Conservation (phyloP, 2,888 invertebrate genomes). For the Slavum lentiscoides region DNA sequence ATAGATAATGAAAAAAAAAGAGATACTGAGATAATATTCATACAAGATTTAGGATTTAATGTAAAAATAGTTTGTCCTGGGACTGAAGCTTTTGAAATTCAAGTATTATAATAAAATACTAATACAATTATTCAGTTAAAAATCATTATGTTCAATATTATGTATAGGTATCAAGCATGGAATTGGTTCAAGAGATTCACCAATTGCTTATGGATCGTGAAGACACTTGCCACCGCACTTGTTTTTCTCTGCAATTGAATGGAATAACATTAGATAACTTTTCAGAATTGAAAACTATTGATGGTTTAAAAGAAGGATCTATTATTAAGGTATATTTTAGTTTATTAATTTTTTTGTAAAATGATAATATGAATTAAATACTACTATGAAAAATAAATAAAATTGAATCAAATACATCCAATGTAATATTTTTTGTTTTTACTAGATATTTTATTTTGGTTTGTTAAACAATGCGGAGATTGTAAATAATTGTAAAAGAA, state of each 20-base stretch:
- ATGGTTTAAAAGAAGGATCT: conserved; percentile 92
- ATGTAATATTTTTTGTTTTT: not conserved
- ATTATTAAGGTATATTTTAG: conserved; percentile 74
- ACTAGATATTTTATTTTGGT: no score
- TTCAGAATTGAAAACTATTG: conserved; percentile 94
- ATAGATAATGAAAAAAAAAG: conserved; percentile 57
- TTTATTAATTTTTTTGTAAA: not conserved
- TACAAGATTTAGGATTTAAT: conserved; percentile 89
- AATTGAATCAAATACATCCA: no score
- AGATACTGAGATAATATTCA: conserved; percentile 80
- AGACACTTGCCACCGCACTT: conserved; percentile 97
- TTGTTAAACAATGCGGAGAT: no score
- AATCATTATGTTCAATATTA: not conserved
- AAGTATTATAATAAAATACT: conserved; percentile 63
- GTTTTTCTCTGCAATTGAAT: conserved; percentile 94
- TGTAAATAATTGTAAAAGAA: no score
- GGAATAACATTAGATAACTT: conserved; percentile 94
- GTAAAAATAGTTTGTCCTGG: conserved; percentile 94
- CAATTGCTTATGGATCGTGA: conserved; percentile 97
- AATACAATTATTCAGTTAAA: not conserved
- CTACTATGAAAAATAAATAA: no score
- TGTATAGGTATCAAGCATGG: conserved; percentile 88
- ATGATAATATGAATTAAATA: not conserved
- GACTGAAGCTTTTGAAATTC: conserved; percentile 88
- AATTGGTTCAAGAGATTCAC: conserved; percentile 95